Evolutionary conservation across 1,140 invertebrate genomes (phyloP), one percentile per base, ranked within the genome.

Genomic region (Rhyzopertha dominica): DNA sequence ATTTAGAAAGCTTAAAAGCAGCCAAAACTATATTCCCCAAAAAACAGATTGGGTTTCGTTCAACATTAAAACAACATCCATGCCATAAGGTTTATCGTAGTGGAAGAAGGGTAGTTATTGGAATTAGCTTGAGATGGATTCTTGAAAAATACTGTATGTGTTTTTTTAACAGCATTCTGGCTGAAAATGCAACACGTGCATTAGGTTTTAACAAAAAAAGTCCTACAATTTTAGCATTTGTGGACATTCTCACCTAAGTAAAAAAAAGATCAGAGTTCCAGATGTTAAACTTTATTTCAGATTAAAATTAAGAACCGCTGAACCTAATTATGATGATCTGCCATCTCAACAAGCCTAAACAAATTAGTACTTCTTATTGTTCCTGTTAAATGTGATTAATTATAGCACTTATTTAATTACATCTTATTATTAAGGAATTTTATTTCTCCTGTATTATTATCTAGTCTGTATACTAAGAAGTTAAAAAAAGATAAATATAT

Each of bases 251-350:
- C n/a, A n/a, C n/a, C n/a, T n/a, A n/a, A n/a, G n/a, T n/a, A n/a
- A n/a, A 38, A 38, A 38, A 38, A 38, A 24, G 20, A 24, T 24
- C n/a, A 16, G 9, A 20, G 36, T 7, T 13, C 25, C 25, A 30
- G 40, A 30, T 43, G 40, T 43, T 18, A 30, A 43, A 43, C 40
- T 30, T 28, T 30, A 43, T 43, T 30, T 43, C 5, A 43, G 18
- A 32, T 30, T 30, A 30, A 43, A 43, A 43, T 43, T 43, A 43
- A 43, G 19, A 43, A 31, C 18, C 40, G 32, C 25, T 9, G 40
- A 32, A 30, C 40, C 40, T 31, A 43, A 31, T 43, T 43, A 30
- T 43, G 26, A 43, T 32, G 40, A 30, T 32, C n/a, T 43, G 40
- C 22, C 26, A 19, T 43, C 26, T 22, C 29, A 31, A 31, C 29